phyloP scores from a whole-genome alignment of 2,113 vertebrate genomes.

The Brachypteracias leptosomus region DNA sequence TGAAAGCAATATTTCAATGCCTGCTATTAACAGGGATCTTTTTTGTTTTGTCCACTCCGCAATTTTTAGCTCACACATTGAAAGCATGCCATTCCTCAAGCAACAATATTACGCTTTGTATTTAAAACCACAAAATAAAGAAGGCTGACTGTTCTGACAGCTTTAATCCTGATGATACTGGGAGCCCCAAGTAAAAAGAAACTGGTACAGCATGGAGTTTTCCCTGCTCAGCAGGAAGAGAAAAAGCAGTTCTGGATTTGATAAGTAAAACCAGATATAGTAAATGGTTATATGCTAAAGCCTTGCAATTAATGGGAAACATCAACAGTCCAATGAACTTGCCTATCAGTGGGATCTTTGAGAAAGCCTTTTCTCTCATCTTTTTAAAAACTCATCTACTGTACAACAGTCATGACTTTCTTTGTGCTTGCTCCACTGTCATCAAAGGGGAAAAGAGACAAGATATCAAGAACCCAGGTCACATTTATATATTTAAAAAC shows the following conservation, averaged over 20 bases:
- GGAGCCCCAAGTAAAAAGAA: slow-evolving; percentile 62
- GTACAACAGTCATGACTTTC: slow-evolving; percentile 5
- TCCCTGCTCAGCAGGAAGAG: slow-evolving; percentile 57
- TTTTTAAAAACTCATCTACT: slow-evolving; percentile 61
- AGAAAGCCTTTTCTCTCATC: slow-evolving; percentile 48
- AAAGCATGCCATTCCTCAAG: slow-evolving; percentile 35
- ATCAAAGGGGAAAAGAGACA: background rate
- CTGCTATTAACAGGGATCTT: background rate
- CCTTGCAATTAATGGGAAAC: slow-evolving; percentile 72
- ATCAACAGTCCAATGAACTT: slow-evolving; percentile 45
- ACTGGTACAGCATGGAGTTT: slow-evolving; percentile 59
- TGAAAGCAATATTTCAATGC: slow-evolving; percentile 32
- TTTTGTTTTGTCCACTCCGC: slow-evolving; percentile 13
- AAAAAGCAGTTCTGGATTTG: slow-evolving; percentile 76
- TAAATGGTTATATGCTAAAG: slow-evolving; percentile 61
- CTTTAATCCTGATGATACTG: slow-evolving; percentile 52
- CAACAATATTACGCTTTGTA: slow-evolving; percentile 42
- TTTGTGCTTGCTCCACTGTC: background rate
- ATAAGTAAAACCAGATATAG: slow-evolving; percentile 80
- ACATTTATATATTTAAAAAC: background rate
- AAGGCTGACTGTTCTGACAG: slow-evolving; percentile 51
- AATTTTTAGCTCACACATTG: slow-evolving; percentile 22
- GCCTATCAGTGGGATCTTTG: slow-evolving; percentile 22
- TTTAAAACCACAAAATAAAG: slow-evolving; percentile 66
- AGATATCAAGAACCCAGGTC: background rate